Evolutionary conservation across 2,113 vertebrate genomes (phyloP).

Genomic region (Dissostichus mawsoni): DNA sequence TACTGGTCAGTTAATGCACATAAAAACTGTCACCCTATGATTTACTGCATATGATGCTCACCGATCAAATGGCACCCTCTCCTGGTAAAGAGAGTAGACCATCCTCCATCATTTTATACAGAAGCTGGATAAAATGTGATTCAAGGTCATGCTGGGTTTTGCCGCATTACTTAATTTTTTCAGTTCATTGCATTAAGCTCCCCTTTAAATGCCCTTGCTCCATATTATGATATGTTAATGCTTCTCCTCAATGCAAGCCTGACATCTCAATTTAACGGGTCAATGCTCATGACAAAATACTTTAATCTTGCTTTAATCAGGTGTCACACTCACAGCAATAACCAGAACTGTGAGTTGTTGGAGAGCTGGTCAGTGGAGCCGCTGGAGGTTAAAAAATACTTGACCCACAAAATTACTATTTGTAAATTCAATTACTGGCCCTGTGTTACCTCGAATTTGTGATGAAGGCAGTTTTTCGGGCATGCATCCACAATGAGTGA

Average conservation of each 20-base stretch:
- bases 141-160: constrained; percentile 67
- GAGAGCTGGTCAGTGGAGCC: constrained; percentile 13
- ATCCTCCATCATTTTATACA: neutral
- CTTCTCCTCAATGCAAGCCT: constrained; percentile 31
- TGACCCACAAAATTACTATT: no score
- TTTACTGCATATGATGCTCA: constrained; percentile 7
- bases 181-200: constrained; percentile 42
- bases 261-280: constrained; percentile 40
- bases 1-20: neutral
- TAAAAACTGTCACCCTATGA: neutral
- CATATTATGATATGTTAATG: constrained; percentile 57
- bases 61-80: constrained; percentile 71
- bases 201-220: constrained; percentile 64
- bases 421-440: no score
- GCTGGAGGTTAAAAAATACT: neutral
- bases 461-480: no score
- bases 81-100: constrained; percentile 52
- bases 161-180: constrained; percentile 58
- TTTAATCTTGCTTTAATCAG: constrained; percentile 60
- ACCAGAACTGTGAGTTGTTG: constrained; percentile 40
- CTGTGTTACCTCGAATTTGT: no score
- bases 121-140: constrained; percentile 40
- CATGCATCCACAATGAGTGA: no score
- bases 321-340: constrained; percentile 53
- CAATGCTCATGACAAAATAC: constrained; percentile 34